These are phyloP conservation scores for Dynastes grantii DNA, from an alignment of 2,888 invertebrate species.

Conservation along the genomic window DNA sequence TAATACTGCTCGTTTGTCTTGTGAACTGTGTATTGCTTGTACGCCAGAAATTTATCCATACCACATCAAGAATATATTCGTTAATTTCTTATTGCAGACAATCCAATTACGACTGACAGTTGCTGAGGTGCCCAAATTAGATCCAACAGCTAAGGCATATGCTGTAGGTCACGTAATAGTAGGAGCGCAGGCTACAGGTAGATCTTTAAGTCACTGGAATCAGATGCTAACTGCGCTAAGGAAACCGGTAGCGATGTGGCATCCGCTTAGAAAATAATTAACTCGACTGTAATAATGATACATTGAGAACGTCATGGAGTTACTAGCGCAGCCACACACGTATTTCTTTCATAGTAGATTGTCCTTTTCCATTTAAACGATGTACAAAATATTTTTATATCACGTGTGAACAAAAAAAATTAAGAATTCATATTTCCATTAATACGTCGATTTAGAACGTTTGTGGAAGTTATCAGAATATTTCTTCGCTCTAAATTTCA, in stretches of 20 bases:
- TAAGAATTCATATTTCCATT: neutral
- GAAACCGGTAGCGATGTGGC: slow-evolving; percentile 91
- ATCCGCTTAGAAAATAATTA: slow-evolving; percentile 76
- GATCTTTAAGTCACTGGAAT: slow-evolving; percentile 85
- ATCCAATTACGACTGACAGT: slow-evolving; percentile 83
- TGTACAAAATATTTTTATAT: slow-evolving; percentile 47
- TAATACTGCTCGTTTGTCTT: no score
- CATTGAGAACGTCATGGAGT: neutral
- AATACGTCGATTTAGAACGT: neutral
- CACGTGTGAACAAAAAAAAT: neutral
- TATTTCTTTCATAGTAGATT: neutral
- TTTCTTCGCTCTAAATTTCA: neutral
- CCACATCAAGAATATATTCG: neutral
- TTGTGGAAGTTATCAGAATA: neutral
- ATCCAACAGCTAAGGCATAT: slow-evolving; percentile 73
- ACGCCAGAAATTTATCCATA: no score
- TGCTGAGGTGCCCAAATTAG: slow-evolving; percentile 70
- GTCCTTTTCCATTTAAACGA: slow-evolving; percentile 15
- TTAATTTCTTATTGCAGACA: slow-evolving; percentile 70
- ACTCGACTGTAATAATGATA: neutral
- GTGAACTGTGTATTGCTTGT: no score
- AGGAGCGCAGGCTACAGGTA: slow-evolving; percentile 81
- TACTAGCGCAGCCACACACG: neutral
- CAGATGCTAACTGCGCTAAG: slow-evolving; percentile 87
- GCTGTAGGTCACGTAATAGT: slow-evolving; percentile 88